Conservation (phyloP, 2,797 vertebrate genomes). For the Toxotes lorentzi region DNA sequence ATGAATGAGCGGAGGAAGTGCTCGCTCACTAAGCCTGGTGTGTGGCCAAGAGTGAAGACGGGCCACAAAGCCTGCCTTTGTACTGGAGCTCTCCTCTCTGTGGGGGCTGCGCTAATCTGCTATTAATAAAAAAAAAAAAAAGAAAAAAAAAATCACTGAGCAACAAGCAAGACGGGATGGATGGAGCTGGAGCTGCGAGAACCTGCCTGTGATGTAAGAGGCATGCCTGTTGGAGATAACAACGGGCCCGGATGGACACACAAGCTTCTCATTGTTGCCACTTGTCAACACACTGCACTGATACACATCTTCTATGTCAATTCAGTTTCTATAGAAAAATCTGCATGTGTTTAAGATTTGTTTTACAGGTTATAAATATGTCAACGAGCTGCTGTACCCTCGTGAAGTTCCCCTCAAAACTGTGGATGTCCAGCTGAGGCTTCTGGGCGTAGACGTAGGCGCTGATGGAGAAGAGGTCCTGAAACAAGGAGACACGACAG, state of each 20-base stretch:
- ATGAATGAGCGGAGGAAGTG: conserved; percentile 89
- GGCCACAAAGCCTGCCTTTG: conserved; percentile 88
- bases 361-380: conserved; percentile 58
- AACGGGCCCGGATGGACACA: conserved; percentile 64
- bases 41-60: conserved; percentile 88
- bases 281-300: conserved; percentile 61
- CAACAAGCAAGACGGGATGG: conserved; percentile 70
- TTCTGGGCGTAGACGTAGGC: conserved; percentile 95
- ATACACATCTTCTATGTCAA: conserved; percentile 59
- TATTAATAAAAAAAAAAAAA: conserved; percentile 85
- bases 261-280: conserved; percentile 62
- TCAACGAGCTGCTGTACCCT: conserved; percentile 86
- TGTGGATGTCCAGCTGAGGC: conserved; percentile 98
- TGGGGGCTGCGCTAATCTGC: conserved; percentile 86
- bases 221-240: conserved; percentile 61
- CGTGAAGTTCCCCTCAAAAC: conserved; percentile 98
- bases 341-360: conserved; percentile 56
- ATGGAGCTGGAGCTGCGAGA: conserved; percentile 59
- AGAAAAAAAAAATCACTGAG: conserved; percentile 67
- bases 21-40: conserved; percentile 88
- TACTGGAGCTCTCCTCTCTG: conserved; percentile 75
- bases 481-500: conserved; percentile 47
- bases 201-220: conserved; percentile 80
- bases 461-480: conserved; percentile 98
- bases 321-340: conserved; percentile 38